A percentile compares a stretch with the other conserved stretches of the same genome.
Evolutionary conservation across 2,797 vertebrate genomes (phyloP).

Genomic region (Octomys mimax): DNA sequence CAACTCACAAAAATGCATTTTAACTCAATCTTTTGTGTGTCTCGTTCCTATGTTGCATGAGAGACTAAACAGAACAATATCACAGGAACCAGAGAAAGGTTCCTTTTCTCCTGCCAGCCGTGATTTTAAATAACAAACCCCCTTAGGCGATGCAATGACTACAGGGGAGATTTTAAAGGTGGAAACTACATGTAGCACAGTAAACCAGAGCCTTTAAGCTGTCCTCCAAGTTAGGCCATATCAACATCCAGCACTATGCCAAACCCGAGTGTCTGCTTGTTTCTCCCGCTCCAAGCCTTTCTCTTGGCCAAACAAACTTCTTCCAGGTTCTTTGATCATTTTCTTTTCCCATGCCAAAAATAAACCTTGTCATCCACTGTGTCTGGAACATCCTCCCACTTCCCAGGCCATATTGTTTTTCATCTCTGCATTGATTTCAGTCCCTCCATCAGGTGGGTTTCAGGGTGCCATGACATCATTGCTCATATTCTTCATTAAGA

Average conservation of each 20-base stretch:
- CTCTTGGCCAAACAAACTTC: slow-evolving; percentile 66
- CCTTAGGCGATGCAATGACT: not conserved
- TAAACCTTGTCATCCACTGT: slow-evolving; percentile 54
- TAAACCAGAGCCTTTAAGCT: accelerated
- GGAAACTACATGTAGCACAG: not conserved
- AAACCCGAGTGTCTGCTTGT: not conserved
- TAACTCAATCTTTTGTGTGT: not conserved
- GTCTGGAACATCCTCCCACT: slow-evolving; percentile 74
- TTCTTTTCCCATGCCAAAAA: slow-evolving; percentile 54
- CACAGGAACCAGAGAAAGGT: not conserved
- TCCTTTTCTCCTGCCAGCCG: not conserved
- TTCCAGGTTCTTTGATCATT: slow-evolving; percentile 67
- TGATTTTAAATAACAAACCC: not conserved
- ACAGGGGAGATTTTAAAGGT: not conserved
- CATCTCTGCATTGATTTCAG: slow-evolving; percentile 64
- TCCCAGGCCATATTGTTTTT: slow-evolving; percentile 67
- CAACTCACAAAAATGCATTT: not conserved
- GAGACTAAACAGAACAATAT: not conserved
- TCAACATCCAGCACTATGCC: not conserved
- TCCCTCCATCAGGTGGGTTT: slow-evolving; percentile 32
- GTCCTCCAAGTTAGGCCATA: not conserved
- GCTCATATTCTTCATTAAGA: not conserved
- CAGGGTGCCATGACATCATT: not conserved
- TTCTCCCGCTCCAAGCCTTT: slow-evolving; percentile 59
- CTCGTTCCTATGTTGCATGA: not conserved